These are phyloP conservation scores for Drosophila littoralis DNA, from an alignment of 1,140 invertebrate species.

Conservation along the genomic window DNA sequence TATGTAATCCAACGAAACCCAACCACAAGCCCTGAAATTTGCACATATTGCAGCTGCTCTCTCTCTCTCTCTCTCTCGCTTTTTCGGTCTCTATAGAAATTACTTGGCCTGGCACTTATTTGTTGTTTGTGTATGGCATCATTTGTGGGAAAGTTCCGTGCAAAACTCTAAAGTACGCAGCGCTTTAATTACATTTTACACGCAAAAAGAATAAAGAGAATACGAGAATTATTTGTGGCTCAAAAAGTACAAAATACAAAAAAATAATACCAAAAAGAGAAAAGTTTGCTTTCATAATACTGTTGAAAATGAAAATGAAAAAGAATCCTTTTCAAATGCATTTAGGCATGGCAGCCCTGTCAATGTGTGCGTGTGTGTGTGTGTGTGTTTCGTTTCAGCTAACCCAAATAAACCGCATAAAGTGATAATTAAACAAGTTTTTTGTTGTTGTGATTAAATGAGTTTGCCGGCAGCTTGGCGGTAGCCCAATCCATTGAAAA, in stretches of 20 bases:
- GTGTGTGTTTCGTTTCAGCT: slow-evolving; percentile 26
- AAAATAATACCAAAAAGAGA: background rate
- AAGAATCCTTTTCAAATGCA: slow-evolving; percentile 62
- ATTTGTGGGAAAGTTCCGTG: slow-evolving; percentile 21
- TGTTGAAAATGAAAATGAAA: slow-evolving; percentile 56
- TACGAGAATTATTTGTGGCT: slow-evolving; percentile 41
- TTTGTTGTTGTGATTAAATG: slow-evolving; percentile 18
- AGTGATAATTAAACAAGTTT: slow-evolving; percentile 68
- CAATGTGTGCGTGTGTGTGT: slow-evolving; percentile 1
- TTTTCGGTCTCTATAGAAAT: slow-evolving; percentile 25
- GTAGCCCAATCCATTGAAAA: slow-evolving; percentile 4
- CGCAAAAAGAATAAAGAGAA: slow-evolving; percentile 13
- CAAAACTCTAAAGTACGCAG: slow-evolving; percentile 1
- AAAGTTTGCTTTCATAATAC: slow-evolving; percentile 36
- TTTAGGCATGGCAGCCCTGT: slow-evolving; percentile 38
- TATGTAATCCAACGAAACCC: slow-evolving; percentile 37
- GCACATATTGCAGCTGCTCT: slow-evolving; percentile 37
- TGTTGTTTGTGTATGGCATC: slow-evolving; percentile 41
- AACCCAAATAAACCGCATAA: slow-evolving; percentile 64
- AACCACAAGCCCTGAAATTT: slow-evolving; percentile 44
- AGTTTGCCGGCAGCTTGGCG: slow-evolving; percentile 12
- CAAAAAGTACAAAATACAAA: slow-evolving; percentile 7
- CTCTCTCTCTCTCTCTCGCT: too few species aligned
- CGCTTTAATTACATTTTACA: slow-evolving; percentile 57
- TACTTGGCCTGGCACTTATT: slow-evolving; percentile 42